phyloP scores from a whole-genome alignment of 2,113 vertebrate species.

The Rhinogobius similis region DNA sequence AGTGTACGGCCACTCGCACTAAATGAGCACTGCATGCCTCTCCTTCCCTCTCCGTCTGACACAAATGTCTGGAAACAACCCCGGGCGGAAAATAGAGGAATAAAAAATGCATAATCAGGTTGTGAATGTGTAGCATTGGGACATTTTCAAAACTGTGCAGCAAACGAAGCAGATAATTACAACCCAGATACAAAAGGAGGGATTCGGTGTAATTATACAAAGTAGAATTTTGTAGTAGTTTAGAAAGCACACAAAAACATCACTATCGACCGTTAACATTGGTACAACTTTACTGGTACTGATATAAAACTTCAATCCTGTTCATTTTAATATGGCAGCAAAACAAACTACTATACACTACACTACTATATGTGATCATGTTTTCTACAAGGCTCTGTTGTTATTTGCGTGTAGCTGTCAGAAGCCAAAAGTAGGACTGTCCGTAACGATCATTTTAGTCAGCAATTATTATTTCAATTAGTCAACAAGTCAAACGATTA shows the following conservation, averaged over 20 bases:
- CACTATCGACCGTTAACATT: too few relatives aligned
- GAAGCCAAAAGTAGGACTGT: too few relatives aligned
- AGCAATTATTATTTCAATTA: too few relatives aligned
- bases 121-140: neutral
- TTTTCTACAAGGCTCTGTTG: too few relatives aligned
- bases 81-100: conserved; percentile 5
- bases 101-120: conserved; percentile 14
- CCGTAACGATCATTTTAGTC: too few relatives aligned
- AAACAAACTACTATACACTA: too few relatives aligned
- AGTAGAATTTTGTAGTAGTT: neutral
- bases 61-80: conserved; percentile 30
- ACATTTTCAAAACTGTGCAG: neutral
- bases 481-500: too few relatives aligned
- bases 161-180: neutral
- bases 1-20: conserved; percentile 25
- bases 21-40: conserved; percentile 35
- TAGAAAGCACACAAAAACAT: neutral
- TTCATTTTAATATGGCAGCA: too few relatives aligned
- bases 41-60: conserved; percentile 34
- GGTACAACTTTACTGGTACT: too few relatives aligned
- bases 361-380: too few relatives aligned
- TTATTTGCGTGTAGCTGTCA: too few relatives aligned
- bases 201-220: neutral
- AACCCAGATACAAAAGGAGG: neutral
- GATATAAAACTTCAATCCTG: too few relatives aligned